These are phyloP conservation scores for Xanthorhoe spadicearia DNA, from an alignment of 2,888 invertebrate genomes.

Conservation along the genomic window DNA sequence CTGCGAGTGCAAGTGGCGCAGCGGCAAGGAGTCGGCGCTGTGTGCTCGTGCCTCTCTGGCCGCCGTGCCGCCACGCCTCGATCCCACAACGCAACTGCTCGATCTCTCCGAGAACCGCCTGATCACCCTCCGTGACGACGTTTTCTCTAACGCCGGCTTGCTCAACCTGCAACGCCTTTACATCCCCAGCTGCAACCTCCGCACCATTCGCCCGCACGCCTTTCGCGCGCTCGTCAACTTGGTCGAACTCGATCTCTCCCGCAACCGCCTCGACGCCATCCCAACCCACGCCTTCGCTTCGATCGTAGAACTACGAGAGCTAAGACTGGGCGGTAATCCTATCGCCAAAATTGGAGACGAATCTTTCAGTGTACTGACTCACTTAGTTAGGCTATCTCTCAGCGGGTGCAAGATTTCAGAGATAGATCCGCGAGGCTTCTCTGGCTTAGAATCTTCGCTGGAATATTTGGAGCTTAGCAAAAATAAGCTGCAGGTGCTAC, in stretches of 20 bases:
- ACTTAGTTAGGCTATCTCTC: slow-evolving; percentile 89
- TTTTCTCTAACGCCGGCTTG: slow-evolving; percentile 90
- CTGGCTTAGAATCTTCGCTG: slow-evolving; percentile 88
- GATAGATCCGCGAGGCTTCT: slow-evolving; percentile 89
- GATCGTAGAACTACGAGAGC: slow-evolving; percentile 89
- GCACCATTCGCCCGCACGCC: slow-evolving; percentile 88
- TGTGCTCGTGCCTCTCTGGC: slow-evolving; percentile 91
- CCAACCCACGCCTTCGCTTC: slow-evolving; percentile 90
- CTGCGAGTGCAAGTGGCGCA: slow-evolving; percentile 96
- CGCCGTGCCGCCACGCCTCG: slow-evolving; percentile 89
- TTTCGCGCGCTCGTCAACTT: slow-evolving; percentile 92
- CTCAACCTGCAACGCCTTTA: slow-evolving; percentile 92
- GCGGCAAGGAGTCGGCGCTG: slow-evolving; percentile 93
- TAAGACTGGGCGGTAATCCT: slow-evolving; percentile 90
- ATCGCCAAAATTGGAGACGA: slow-evolving; percentile 88
- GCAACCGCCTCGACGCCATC: slow-evolving; percentile 87
- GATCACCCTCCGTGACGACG: slow-evolving; percentile 87
- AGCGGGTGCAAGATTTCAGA: slow-evolving; percentile 88
- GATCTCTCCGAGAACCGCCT: slow-evolving; percentile 91
- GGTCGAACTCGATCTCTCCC: slow-evolving; percentile 92
- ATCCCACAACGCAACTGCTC: slow-evolving; percentile 91
- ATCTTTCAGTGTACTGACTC: slow-evolving; percentile 87
- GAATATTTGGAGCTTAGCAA: slow-evolving; percentile 92
- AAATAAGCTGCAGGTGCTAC: slow-evolving; percentile 88
- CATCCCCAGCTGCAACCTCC: slow-evolving; percentile 88